Conservation (phyloP, 2,113 vertebrate species). For the Zingel zingel region DNA sequence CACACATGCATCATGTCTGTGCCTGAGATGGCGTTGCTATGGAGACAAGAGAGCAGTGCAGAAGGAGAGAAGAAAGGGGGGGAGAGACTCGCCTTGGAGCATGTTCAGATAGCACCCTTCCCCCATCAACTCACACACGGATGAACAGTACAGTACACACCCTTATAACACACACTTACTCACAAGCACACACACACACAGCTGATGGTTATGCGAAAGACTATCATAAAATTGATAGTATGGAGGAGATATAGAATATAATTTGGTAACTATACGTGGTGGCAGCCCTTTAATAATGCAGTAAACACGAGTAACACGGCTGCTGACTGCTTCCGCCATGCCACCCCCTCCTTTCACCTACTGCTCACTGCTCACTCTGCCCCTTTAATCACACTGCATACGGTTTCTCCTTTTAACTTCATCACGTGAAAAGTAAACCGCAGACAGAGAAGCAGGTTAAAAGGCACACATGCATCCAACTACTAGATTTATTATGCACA, state of each 20-base stretch:
- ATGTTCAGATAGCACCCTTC: conserved; percentile 72
- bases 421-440: conserved; percentile 16
- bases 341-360: conserved; percentile 9
- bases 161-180: conserved; percentile 28
- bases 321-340: conserved; percentile 27
- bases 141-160: conserved; percentile 32
- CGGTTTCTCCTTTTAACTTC: conserved; percentile 19
- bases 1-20: conserved; percentile 54
- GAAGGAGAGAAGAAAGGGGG: conserved; percentile 46
- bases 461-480: conserved; percentile 15
- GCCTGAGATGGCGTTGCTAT: conserved; percentile 77
- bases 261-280: conserved; percentile 26
- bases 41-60: conserved; percentile 64
- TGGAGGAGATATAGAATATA: neutral
- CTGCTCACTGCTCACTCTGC: conserved; percentile 23
- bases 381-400: conserved; percentile 22
- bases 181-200: conserved; percentile 8
- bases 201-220: neutral
- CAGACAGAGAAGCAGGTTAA: conserved; percentile 29
- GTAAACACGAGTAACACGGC: conserved; percentile 31
- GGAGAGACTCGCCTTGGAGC: conserved; percentile 67
- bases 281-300: conserved; percentile 62
- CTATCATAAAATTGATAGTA: neutral
- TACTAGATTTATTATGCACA: conserved; percentile 19
- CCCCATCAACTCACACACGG: conserved; percentile 63